A percentile compares a stretch with the other conserved stretches of the same genome.
phyloP scores from a whole-genome alignment of 2,797 vertebrate genomes.

The Mallotus villosus region DNA sequence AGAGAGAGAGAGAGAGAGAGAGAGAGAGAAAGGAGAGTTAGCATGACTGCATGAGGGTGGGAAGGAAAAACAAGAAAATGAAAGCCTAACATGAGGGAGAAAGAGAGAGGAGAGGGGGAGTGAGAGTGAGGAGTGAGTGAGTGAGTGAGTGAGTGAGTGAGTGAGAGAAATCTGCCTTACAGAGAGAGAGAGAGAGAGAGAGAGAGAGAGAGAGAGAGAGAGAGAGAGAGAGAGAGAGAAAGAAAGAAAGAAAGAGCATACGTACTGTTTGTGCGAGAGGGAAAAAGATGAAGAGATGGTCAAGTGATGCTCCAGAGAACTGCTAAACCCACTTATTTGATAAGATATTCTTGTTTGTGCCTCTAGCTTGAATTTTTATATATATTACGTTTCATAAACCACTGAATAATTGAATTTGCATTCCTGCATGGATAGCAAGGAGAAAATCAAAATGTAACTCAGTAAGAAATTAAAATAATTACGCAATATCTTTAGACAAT shows the following conservation, averaged over 20 bases:
- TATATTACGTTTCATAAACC: neutral
- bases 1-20: neutral
- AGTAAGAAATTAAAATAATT: neutral
- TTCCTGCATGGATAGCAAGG: neutral
- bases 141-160: too few species aligned
- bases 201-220: conserved; percentile 10
- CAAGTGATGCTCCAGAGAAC: neutral
- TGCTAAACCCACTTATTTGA: neutral
- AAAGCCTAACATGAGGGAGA: neutral
- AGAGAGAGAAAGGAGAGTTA: neutral
- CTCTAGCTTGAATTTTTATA: neutral
- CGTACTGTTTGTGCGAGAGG: neutral
- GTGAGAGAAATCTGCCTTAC: too few species aligned
- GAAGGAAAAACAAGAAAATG: neutral
- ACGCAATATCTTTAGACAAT: neutral
- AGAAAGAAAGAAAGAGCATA: neutral
- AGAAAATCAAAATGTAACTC: neutral
- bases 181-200: conserved; percentile 3
- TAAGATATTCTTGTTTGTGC: conserved; percentile 1
- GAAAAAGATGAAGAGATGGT: neutral
- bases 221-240: conserved; percentile 33
- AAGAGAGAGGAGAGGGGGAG: conserved; percentile 11
- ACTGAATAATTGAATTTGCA: neutral
- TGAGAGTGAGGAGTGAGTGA: too few species aligned
- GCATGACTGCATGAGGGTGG: neutral